Percentiles rank a stretch among this genome's conserved stretches.
These are phyloP conservation scores for Diarsia dahlii DNA, from an alignment of 2,888 invertebrate species.

Conservation along the genomic window DNA sequence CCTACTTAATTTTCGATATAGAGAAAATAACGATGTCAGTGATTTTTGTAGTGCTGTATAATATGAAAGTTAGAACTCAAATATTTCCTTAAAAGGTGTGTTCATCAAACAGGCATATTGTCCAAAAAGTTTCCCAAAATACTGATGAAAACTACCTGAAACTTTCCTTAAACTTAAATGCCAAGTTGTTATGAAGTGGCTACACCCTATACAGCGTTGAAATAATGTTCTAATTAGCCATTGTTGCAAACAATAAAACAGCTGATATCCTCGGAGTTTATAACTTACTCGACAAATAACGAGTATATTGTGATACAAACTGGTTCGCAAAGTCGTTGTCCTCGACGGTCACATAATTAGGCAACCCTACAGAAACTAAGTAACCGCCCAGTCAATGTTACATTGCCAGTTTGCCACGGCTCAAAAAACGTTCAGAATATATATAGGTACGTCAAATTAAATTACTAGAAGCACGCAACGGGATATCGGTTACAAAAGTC, in stretches of 20 bases:
- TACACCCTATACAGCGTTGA: background rate
- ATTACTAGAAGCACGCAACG: conserved; percentile 27
- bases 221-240: background rate
- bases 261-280: conserved; percentile 29
- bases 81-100: background rate
- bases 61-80: background rate
- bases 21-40: background rate
- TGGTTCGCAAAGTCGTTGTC: conserved; percentile 45
- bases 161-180: background rate
- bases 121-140: background rate
- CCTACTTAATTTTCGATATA: background rate
- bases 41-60: background rate
- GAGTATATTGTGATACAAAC: conserved; percentile 45
- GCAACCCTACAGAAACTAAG: conserved; percentile 31
- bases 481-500: conserved; percentile 19
- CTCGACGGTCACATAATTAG: conserved; percentile 44
- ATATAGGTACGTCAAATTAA: background rate
- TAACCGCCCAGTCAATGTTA: conserved; percentile 29
- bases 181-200: background rate
- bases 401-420: background rate
- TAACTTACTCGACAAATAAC: conserved; percentile 6
- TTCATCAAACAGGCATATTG: background rate
- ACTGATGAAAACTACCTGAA: background rate
- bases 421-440: background rate
- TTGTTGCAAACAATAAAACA: conserved; percentile 16